These are phyloP conservation scores for Chloropsis cyanopogon DNA, from an alignment of 2,113 vertebrate genomes.

Conservation along the genomic window DNA sequence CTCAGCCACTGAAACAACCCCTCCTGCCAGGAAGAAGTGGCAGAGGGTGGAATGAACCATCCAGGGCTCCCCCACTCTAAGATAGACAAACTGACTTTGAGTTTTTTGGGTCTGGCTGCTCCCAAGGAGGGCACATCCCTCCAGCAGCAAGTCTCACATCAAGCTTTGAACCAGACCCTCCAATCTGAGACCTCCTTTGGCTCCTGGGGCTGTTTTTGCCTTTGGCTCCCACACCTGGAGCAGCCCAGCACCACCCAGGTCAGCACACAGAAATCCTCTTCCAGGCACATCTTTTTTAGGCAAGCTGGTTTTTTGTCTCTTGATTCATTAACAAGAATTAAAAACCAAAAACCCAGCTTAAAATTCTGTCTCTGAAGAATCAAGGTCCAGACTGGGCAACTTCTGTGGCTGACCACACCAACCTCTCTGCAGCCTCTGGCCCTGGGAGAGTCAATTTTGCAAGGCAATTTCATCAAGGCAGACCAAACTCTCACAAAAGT, in stretches of 20 bases:
- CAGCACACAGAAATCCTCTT: neutral
- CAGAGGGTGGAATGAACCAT: neutral
- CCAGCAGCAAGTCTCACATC: neutral
- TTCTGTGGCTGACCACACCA: neutral
- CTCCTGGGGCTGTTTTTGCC: neutral
- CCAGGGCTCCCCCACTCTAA: fast-evolving
- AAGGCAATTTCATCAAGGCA: neutral
- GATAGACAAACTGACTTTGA: neutral
- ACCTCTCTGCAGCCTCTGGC: neutral
- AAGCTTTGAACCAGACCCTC: neutral
- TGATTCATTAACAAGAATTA: neutral
- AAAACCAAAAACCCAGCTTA: neutral
- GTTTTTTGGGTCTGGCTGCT: neutral
- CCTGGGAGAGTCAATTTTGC: fast-evolving
- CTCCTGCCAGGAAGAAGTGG: fast-evolving
- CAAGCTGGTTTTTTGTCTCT: neutral
- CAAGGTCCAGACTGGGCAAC: too few species aligned
- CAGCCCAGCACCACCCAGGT: neutral
- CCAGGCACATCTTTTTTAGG: fast-evolving
- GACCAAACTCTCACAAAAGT: neutral
- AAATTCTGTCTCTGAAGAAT: neutral
- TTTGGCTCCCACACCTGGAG: neutral
- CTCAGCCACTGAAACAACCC: fast-evolving
- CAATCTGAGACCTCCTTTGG: fast-evolving
- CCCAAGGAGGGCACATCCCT: neutral